Conservation (phyloP, 2,113 vertebrate species). For the Zosterops hypoxanthus region DNA sequence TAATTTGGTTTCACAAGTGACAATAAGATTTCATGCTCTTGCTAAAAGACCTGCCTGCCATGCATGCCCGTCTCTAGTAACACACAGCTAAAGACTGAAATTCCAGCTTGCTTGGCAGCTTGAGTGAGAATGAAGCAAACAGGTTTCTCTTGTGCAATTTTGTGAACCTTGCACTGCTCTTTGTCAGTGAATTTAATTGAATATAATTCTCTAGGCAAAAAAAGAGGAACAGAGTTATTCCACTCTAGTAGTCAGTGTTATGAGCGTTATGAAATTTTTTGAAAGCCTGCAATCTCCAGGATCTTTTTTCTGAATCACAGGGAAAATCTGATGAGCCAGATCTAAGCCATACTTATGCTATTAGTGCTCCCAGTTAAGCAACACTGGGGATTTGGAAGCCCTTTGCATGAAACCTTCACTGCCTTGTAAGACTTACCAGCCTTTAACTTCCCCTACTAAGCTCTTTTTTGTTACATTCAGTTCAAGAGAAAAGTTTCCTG, state of each 20-base stretch:
- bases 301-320: conserved; percentile 37
- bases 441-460: not conserved
- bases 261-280: not conserved
- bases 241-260: not conserved
- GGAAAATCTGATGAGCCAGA: conserved; percentile 29
- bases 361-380: conserved; percentile 45
- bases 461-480: not conserved
- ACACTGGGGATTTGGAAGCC: conserved; percentile 1
- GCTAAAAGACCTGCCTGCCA: not conserved
- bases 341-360: conserved; percentile 16
- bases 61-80: not conserved
- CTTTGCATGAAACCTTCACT: not conserved
- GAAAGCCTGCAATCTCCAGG: conserved; percentile 22
- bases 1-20: not conserved
- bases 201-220: not conserved
- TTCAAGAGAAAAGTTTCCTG: not conserved
- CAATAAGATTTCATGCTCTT: not conserved
- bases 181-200: conserved; percentile 24
- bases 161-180: not conserved
- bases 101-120: conserved; percentile 14
- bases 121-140: conserved; percentile 1
- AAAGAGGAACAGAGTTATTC: not conserved
- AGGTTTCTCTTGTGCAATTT: conserved; percentile 35
- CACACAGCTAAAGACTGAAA: not conserved
- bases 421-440: not conserved